phyloP scores from a whole-genome alignment of 1,140 invertebrate genomes.

The Lanistes nyassanus region DNA sequence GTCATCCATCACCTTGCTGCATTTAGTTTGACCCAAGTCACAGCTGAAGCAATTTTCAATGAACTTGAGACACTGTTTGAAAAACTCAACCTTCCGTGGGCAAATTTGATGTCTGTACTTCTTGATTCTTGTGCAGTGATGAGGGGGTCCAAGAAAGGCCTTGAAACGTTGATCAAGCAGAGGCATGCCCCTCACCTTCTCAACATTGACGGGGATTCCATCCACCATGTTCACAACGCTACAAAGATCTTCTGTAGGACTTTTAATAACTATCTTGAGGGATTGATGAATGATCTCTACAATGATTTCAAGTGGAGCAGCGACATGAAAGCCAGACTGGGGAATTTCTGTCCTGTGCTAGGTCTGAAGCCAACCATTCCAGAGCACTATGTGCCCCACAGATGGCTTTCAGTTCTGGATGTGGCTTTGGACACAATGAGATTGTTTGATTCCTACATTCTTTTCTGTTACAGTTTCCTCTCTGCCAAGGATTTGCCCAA shows the following conservation, averaged over 20 bases:
- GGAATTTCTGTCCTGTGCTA: constrained; percentile 38
- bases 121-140: constrained; percentile 39
- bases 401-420: constrained; percentile 47
- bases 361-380: constrained; percentile 35
- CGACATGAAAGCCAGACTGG: constrained; percentile 23
- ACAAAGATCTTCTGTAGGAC: constrained; percentile 36
- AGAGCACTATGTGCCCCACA: constrained; percentile 32
- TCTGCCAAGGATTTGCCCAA: not conserved
- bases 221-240: constrained; percentile 38
- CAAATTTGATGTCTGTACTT: too few relatives aligned
- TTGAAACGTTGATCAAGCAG: constrained; percentile 29
- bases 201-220: constrained; percentile 38
- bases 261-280: constrained; percentile 32
- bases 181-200: constrained; percentile 31
- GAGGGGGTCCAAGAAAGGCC: constrained; percentile 31
- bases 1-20: too few relatives aligned
- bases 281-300: constrained; percentile 33
- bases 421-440: constrained; percentile 26
- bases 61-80: too few relatives aligned
- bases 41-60: too few relatives aligned
- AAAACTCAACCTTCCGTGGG: too few relatives aligned
- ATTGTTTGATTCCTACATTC: constrained; percentile 29
- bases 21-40: too few relatives aligned
- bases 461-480: constrained; percentile 38
- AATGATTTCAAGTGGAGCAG: constrained; percentile 41